Conservation (phyloP, 2,888 invertebrate species). For the Alsophila aescularia region DNA sequence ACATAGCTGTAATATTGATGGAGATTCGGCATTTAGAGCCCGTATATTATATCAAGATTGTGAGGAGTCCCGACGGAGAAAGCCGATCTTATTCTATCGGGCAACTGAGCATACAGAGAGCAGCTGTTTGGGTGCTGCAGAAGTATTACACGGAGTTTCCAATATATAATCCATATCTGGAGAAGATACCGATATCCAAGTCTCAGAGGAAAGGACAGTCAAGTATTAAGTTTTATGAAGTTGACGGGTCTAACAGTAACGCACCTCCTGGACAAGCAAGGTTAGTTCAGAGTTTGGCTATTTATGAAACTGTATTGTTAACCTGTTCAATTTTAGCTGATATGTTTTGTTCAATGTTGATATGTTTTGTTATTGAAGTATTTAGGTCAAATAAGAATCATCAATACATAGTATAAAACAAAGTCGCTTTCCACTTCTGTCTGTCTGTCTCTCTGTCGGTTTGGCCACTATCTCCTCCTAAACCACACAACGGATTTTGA, state of each 20-base stretch:
- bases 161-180: slow-evolving; percentile 98
- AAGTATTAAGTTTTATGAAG: slow-evolving; percentile 98
- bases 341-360: too few species aligned
- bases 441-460: too few species aligned
- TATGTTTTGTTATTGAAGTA: too few species aligned
- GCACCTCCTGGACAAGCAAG: slow-evolving; percentile 88
- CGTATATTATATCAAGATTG: slow-evolving; percentile 94
- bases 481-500: too few species aligned
- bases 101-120: slow-evolving; percentile 96
- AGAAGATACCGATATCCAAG: slow-evolving; percentile 94
- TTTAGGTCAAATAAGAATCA: too few species aligned
- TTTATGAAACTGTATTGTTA: too few species aligned
- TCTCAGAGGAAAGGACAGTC: slow-evolving; percentile 90
- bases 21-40: slow-evolving; percentile 97
- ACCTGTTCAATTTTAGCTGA: too few species aligned
- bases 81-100: slow-evolving; percentile 95
- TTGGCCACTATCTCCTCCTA: too few species aligned
- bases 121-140: slow-evolving; percentile 97
- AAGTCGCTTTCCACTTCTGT: too few species aligned
- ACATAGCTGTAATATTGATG: slow-evolving; percentile 95
- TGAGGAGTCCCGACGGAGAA: slow-evolving; percentile 98
- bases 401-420: too few species aligned
- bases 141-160: slow-evolving; percentile 98
- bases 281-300: slow-evolving; percentile 47
- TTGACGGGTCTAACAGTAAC: slow-evolving; percentile 91